Conservation (phyloP, 2,888 invertebrate species). For the Tachina fera region DNA sequence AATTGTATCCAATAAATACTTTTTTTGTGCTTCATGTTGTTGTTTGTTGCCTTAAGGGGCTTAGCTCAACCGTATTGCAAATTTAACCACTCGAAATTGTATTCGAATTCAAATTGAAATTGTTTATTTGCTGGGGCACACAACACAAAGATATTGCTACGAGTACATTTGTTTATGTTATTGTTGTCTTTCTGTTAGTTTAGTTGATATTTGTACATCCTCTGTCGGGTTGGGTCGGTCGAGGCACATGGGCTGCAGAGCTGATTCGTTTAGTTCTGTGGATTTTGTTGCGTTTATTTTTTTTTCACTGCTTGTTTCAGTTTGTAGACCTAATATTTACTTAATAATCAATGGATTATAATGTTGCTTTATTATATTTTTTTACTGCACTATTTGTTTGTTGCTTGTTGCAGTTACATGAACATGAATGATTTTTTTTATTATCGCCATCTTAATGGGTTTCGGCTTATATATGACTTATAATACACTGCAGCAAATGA, state of each 20-base stretch:
- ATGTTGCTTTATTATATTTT: conserved; percentile 44
- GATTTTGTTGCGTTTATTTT: background rate
- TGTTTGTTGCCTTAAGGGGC: conserved; percentile 39
- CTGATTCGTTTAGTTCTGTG: conserved; percentile 42
- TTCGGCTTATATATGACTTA: conserved; percentile 48
- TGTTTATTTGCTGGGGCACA: conserved; percentile 53
- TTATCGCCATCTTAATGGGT: conserved; percentile 62
- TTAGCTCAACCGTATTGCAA: conserved; percentile 46
- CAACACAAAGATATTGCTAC: background rate
- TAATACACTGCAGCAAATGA: conserved; percentile 39
- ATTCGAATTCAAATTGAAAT: conserved; percentile 66
- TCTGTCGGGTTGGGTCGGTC: conserved; percentile 25
- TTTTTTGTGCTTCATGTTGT: background rate
- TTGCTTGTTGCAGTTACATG: conserved; percentile 49
- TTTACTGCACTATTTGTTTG: conserved; percentile 46
- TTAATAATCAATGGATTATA: conserved; percentile 63
- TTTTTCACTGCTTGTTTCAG: conserved; percentile 50
- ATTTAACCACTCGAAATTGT: conserved; percentile 59
- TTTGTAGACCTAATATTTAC: conserved; percentile 55
- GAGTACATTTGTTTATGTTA: conserved; percentile 5
- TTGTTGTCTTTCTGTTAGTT: conserved; percentile 44
- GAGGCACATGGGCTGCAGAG: conserved; percentile 34
- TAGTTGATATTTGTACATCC: conserved; percentile 55
- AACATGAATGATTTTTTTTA: conserved; percentile 57
- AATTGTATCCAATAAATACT: conserved; percentile 53